Evolutionary conservation across 1,140 invertebrate species (phyloP).

Genomic region (Spodoptera frugiperda): DNA sequence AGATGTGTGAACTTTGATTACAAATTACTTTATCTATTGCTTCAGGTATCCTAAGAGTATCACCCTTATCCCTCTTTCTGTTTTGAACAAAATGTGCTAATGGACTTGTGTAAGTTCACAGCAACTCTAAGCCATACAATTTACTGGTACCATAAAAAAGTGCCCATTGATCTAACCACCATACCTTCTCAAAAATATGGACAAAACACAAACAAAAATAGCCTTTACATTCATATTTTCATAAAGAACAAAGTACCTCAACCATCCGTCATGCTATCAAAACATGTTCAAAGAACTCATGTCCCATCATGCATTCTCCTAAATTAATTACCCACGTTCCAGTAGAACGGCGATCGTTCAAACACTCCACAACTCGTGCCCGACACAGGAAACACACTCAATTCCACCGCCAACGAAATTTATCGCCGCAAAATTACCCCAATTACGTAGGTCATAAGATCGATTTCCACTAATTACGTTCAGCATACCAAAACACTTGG

Average conservation of each 20-base stretch:
- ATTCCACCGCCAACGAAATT: constrained; percentile 25
- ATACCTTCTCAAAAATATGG: not conserved
- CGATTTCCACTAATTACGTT: constrained; percentile 19
- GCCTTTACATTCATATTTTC: not conserved
- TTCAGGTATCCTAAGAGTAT: too few species aligned
- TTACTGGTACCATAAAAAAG: too few species aligned
- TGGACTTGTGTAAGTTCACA: too few species aligned
- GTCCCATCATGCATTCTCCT: not conserved
- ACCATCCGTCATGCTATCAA: not conserved
- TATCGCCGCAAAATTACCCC: constrained; percentile 38
- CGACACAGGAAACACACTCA: constrained; percentile 29
- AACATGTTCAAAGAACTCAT: not conserved
- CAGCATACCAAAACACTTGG: constrained; percentile 15
- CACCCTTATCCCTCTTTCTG: too few species aligned
- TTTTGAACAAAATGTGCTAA: too few species aligned
- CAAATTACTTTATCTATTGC: too few species aligned
- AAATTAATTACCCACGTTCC: constrained; percentile 10
- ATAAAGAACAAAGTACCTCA: not conserved
- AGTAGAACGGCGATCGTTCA: constrained; percentile 1
- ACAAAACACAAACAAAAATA: not conserved
- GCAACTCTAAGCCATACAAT: too few species aligned
- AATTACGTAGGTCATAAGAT: constrained; percentile 29
- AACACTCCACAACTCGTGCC: constrained; percentile 7
- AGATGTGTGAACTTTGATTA: too few species aligned
- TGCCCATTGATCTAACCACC: too few species aligned